Conservation (phyloP, 2,888 invertebrate genomes). For the Apodemia duryi region DNA sequence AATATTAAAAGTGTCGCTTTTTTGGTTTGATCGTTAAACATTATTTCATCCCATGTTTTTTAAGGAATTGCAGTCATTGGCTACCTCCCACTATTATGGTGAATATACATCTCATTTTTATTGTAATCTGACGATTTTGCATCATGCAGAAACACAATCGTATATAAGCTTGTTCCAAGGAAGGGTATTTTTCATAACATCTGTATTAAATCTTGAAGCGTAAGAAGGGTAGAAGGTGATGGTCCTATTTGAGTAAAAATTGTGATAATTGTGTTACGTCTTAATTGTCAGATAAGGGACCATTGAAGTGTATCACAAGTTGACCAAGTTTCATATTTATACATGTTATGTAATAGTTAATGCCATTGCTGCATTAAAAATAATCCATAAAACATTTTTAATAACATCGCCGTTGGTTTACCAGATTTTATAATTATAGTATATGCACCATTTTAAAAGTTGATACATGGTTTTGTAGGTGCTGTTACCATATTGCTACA, state of each 20-base stretch:
- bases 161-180: not conserved
- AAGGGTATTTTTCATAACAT: not conserved
- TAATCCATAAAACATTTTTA: too few species aligned
- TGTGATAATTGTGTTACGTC: not conserved
- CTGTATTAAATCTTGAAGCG: not conserved
- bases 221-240: not conserved
- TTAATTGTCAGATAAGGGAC: not conserved
- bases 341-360: too few species aligned
- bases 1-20: conserved; percentile 17
- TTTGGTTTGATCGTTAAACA: conserved; percentile 13
- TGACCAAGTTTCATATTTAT: not conserved
- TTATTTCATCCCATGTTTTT: not conserved
- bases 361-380: too few species aligned
- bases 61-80: too few species aligned
- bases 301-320: not conserved
- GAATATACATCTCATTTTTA: not conserved
- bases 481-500: not conserved
- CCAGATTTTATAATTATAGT: too few species aligned
- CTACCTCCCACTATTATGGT: not conserved
- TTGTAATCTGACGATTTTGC: not conserved
- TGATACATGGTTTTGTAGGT: conserved; percentile 5
- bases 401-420: too few species aligned
- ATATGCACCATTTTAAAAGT: too few species aligned
- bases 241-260: not conserved
- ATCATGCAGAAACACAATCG: not conserved